These are phyloP conservation scores for Patella vulgata DNA, from an alignment of 1,140 invertebrate species.

Conservation along the genomic window DNA sequence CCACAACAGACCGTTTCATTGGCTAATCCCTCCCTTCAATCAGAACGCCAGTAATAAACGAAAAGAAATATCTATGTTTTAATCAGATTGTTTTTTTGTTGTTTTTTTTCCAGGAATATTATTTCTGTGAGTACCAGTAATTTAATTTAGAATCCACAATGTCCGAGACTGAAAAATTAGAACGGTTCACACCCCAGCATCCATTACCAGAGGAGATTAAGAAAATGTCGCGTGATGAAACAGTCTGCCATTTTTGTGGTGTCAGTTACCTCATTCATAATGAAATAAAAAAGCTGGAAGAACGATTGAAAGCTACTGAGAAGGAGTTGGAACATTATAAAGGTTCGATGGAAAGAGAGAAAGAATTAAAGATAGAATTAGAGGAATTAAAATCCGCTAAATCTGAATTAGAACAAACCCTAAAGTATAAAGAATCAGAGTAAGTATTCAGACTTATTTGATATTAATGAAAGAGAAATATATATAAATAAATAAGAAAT, in stretches of 20 bases:
- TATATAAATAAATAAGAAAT: too few relatives aligned
- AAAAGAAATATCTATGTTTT: too few relatives aligned
- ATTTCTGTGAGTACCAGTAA: too few relatives aligned
- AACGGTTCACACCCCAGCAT: conserved; percentile 54
- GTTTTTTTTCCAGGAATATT: too few relatives aligned
- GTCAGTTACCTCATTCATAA: conserved; percentile 66
- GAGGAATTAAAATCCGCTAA: conserved; percentile 27
- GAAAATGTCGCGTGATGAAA: conserved; percentile 59
- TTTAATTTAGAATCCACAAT: too few relatives aligned
- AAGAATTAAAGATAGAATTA: conserved; percentile 36
- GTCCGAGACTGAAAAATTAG: conserved; percentile 2
- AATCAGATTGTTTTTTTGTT: too few relatives aligned
- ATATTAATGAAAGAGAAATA: too few relatives aligned
- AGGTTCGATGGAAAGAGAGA: conserved; percentile 48
- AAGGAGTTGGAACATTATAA: conserved; percentile 47
- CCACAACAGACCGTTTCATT: too few relatives aligned
- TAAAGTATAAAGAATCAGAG: conserved; percentile 32
- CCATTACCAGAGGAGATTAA: conserved; percentile 62
- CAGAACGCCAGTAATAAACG: too few relatives aligned
- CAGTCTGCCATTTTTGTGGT: conserved; percentile 65
- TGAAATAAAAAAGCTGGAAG: conserved; percentile 64
- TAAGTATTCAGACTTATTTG: conserved; percentile 21
- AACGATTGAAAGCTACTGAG: conserved; percentile 49
- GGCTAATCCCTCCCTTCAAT: too few relatives aligned
- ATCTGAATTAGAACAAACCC: conserved; percentile 21